A percentile compares a stretch with the other conserved stretches of the same genome.
These are phyloP conservation scores for Rhinophrynus dorsalis DNA, from an alignment of 2,797 vertebrate genomes.

Conservation along the genomic window DNA sequence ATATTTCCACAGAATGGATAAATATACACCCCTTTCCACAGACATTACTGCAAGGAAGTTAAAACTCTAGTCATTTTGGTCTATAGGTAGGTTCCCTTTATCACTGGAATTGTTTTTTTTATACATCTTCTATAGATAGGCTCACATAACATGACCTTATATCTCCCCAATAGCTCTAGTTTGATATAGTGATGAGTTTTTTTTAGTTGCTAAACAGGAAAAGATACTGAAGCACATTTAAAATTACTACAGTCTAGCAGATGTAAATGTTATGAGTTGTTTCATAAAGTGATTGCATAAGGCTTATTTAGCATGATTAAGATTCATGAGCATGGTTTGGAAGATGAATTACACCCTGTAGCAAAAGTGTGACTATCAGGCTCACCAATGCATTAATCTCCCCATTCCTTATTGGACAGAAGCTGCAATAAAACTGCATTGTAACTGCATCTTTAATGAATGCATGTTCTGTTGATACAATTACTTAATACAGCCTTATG, in stretches of 20 bases:
- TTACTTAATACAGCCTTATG: constrained; percentile 2
- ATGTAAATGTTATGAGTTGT: constrained; percentile 5
- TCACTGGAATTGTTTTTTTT: too few species aligned
- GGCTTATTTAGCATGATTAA: constrained; percentile 26
- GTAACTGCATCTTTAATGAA: constrained; percentile 2
- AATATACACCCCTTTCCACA: too few species aligned
- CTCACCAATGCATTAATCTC: neutral
- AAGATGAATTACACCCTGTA: constrained; percentile 15
- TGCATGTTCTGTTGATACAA: neutral
- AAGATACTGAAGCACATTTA: too few species aligned
- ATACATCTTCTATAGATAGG: too few species aligned
- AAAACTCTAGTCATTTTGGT: too few species aligned
- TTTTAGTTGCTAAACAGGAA: too few species aligned
- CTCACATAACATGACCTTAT: too few species aligned
- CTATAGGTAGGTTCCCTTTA: too few species aligned
- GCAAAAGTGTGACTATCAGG: neutral
- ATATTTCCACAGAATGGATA: too few species aligned
- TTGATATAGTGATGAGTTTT: too few species aligned
- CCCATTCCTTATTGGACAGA: constrained; percentile 1
- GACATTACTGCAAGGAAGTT: too few species aligned
- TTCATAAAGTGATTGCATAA: constrained; percentile 10
- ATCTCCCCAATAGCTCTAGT: too few species aligned
- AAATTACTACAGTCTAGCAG: neutral
- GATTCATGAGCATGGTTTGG: constrained; percentile 11
- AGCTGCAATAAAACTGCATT: neutral